These are phyloP conservation scores for Nycticebus coucang DNA, from an alignment of 2,113 vertebrate genomes.

Conservation along the genomic window DNA sequence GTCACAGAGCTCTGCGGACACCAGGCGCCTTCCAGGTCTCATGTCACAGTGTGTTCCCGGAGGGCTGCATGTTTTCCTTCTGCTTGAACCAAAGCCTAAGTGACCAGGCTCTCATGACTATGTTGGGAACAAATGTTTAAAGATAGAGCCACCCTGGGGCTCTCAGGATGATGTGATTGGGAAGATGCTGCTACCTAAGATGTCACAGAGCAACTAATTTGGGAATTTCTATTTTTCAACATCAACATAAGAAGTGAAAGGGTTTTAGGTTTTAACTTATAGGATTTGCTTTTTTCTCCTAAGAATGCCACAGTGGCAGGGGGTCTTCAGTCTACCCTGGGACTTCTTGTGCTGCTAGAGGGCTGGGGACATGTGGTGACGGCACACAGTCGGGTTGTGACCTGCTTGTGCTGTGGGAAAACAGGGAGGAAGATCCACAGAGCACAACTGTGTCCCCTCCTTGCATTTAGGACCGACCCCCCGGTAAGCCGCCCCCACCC, in stretches of 20 bases:
- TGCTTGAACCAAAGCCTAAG: no score
- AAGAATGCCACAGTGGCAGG: neutral
- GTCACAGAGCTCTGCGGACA: no score
- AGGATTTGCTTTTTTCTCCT: neutral
- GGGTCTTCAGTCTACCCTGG: neutral
- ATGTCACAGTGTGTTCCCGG: neutral
- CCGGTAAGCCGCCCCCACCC: no score
- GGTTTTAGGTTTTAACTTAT: fast-evolving
- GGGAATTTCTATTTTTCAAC: neutral
- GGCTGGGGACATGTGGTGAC: neutral
- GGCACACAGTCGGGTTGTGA: neutral
- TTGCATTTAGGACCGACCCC: neutral
- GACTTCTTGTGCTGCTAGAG: neutral
- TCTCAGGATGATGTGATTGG: neutral
- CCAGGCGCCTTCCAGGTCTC: neutral
- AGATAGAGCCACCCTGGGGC: no score
- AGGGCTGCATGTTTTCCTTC: no score
- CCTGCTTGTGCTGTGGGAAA: neutral
- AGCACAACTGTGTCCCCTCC: neutral
- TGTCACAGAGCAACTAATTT: neutral
- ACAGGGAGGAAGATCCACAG: no score
- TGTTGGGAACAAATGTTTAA: neutral
- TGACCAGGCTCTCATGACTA: neutral
- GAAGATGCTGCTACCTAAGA: neutral
- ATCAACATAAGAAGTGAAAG: neutral